Conservation (phyloP, 1,140 invertebrate genomes). For the Drosophila insularis region DNA sequence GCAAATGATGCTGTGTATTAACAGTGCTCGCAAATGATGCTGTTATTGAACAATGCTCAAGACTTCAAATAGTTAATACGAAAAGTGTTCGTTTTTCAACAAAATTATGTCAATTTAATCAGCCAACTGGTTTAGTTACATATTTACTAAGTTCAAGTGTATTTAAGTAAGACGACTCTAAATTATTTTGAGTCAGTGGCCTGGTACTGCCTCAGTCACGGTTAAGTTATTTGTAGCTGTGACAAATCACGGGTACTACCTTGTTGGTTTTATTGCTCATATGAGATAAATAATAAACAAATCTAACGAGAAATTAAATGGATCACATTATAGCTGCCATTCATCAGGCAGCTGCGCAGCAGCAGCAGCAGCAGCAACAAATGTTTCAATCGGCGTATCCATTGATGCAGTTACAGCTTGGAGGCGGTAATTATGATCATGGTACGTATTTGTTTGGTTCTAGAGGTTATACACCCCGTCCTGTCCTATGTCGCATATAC, state of each 20-base stretch:
- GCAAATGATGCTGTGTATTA: background rate
- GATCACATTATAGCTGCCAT: conserved; percentile 2
- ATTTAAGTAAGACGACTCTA: too few species aligned
- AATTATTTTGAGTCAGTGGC: background rate
- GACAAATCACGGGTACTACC: background rate
- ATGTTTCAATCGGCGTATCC: background rate
- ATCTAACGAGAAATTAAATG: background rate
- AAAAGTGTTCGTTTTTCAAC: too few species aligned
- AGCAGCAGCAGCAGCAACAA: background rate
- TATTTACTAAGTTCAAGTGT: background rate
- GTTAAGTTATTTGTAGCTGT: background rate
- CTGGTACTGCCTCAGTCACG: background rate
- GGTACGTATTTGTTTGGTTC: background rate
- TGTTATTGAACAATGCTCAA: background rate
- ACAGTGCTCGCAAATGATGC: background rate
- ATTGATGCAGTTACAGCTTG: background rate
- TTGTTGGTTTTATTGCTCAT: background rate
- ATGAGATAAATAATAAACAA: conserved; percentile 8
- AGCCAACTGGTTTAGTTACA: background rate
- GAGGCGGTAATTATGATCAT: background rate
- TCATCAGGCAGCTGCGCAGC: background rate
- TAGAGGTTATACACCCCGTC: background rate
- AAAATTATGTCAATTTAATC: too few species aligned
- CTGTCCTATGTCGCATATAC: background rate
- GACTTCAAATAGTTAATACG: too few species aligned